Conservation (phyloP, 1,140 invertebrate species). For the Drosophila rhopaloa region DNA sequence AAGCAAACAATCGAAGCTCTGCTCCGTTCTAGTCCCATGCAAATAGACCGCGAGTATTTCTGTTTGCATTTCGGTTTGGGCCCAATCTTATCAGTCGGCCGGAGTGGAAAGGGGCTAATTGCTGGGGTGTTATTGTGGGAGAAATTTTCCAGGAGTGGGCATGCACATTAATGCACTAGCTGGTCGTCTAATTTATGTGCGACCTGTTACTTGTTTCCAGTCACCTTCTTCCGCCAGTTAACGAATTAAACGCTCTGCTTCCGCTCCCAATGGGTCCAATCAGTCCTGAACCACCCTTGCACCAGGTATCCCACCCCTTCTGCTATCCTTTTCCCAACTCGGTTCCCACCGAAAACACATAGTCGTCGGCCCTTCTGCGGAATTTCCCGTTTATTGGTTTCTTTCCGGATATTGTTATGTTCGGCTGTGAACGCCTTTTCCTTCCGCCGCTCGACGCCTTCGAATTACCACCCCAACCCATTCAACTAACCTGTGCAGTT, state of each 20-base stretch:
- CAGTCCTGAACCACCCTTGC: conserved; percentile 43
- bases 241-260: conserved; percentile 71
- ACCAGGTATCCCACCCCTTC: conserved; percentile 14
- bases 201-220: conserved; percentile 58
- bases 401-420: conserved; percentile 75
- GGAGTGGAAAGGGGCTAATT: conserved; percentile 11
- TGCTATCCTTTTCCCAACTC: conserved; percentile 31
- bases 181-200: conserved; percentile 60
- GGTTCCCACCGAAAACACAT: conserved; percentile 59
- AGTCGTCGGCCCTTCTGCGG: conserved; percentile 44
- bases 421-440: conserved; percentile 72
- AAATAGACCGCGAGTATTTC: conserved; percentile 50
- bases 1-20: conserved; percentile 44
- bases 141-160: conserved; percentile 6
- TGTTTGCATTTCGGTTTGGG: conserved; percentile 51
- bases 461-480: conserved; percentile 11
- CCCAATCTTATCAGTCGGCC: conserved; percentile 49
- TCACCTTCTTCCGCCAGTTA: conserved; percentile 45
- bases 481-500: conserved; percentile 1
- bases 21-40: conserved; percentile 48
- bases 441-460: conserved; percentile 69
- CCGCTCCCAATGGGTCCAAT: conserved; percentile 66
- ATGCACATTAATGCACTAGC: conserved; percentile 40
- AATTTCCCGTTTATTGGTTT: conserved; percentile 65
- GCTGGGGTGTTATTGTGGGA: conserved; percentile 2